Evolutionary conservation across 92 coral and sea anemone species (phyloP), one percentile per base, ranked within the genome.

Genomic region (Isaurus tuberculatus): DNA sequence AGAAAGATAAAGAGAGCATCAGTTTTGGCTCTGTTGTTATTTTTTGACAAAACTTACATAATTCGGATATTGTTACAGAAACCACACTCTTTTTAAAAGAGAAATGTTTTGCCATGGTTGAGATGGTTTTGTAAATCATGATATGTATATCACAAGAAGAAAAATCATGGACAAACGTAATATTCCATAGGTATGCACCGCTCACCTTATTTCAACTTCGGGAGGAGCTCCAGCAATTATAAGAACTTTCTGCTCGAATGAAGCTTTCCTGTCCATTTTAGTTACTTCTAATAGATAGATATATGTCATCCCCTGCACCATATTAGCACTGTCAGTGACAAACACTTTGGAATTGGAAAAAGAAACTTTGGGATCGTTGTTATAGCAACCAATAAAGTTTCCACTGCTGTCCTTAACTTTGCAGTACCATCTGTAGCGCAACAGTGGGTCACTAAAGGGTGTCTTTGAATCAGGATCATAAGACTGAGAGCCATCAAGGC

Each of bases 221-320:
- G 96, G 98, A 4, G 98, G 98, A 14, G 87, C 86, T 25, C 98
- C 98, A 14, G 83, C 88, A 0, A 88, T 80, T 23, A 95, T 88
- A 31, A 90, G 72, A 27, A 95, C 88, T 25, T 80, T 75, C 51
- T 89, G 92, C 28, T 93, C 91, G 32, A 74, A 84, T 31, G 78
- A 86, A 63, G 95, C 89, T 10, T 72, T 79, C 75, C 98, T 90
- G n/a, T 42, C 51, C 22, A 66, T 92, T 43, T 91, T 93, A 11
- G 53, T 22, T 13, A 93, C 91, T 40, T 81, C 89, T 5, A 95
- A 88, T 31, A 88, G 79, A 69, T 86, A 95, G 75, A 74, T 79
- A 70, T 95, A 95, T 0, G 95, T 86, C 65, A 81, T 89, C 57
- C 89, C 88, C 65, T 88, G 90, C 9, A 67, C 14, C 72, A 93